Base-by-base conservation (phyloP, 1,140 invertebrate species). In the Lamellibrachia luymesi region DNA sequence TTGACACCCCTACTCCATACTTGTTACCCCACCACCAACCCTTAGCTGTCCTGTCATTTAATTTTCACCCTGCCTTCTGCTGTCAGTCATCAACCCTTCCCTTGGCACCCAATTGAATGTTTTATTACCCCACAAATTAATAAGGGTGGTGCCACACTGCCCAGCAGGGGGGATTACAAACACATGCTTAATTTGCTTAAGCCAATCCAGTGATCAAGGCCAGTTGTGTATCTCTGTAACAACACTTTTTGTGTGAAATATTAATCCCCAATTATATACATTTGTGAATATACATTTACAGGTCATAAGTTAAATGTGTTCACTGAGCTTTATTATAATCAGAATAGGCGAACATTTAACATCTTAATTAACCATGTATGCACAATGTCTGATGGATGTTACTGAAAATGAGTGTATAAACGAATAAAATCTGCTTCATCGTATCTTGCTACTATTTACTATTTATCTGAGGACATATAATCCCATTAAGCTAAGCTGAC, bases 91-190 rank as follows among this genome's bases (percentile, higher is more conserved):
- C 64, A 80, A 80, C 64, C 64, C 64, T 38, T 38, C 38, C 13
- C 64, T 80, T 80, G 64, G 64, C 64, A 6, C 64, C 25, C 13
- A 38, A 17, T 1, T 6, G 64, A 80, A 22, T 10, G 64, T 10
- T 80, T 80, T 80, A 80, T 80, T 80, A 80, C 64, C 64, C 64
- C 64, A 80, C 64, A 80, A 22, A 80, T 80, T 80, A 80, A 80
- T 80, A 80, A 80, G 25, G 2, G 8, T 22, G 17, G 64, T 80
- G 64, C 64, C 64, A 17, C 2, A 22, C 64, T 17, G 5, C 64
- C 64, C 25, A 17, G 64, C 6, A 80, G 64, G 64, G 38, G 64
- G 1, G 64, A 80, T 80, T 17, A 80, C 13, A 22, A 80, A 80
- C 64, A 80, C 17, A 80, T 80, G 64, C 64, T 17, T 80, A 10